phyloP scores from a whole-genome alignment of 1,140 invertebrate species.

The Papilio dardanus region DNA sequence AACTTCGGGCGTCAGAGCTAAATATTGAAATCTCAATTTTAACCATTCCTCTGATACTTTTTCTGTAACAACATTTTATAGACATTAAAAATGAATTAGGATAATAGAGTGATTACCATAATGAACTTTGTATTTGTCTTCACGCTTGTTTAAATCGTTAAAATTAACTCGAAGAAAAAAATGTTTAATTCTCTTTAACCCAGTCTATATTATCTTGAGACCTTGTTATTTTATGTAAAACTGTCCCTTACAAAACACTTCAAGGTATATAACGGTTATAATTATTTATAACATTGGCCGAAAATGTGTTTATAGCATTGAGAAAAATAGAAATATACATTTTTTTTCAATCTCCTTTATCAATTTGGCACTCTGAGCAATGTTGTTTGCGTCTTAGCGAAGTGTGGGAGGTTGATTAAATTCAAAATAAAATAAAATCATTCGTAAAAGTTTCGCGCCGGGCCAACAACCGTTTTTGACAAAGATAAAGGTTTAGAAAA shows the following conservation, averaged over 20 bases:
- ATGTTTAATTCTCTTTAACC: too few species aligned
- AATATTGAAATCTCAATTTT: constrained; percentile 87
- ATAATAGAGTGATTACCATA: not conserved
- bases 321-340: not conserved
- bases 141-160: not conserved
- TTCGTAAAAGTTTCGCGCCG: not conserved
- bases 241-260: not conserved
- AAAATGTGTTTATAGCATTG: constrained; percentile 2
- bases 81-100: not conserved
- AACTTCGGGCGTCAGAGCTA: constrained; percentile 86
- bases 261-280: not conserved
- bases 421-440: not conserved
- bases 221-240: not conserved
- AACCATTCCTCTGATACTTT: constrained; percentile 90
- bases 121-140: not conserved
- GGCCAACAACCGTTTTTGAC: not conserved
- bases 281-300: constrained; percentile 22
- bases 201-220: not conserved
- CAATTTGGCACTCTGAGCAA: not conserved
- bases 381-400: constrained; percentile 1
- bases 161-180: not conserved
- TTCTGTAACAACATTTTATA: constrained; percentile 78
- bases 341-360: not conserved
- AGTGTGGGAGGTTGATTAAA: not conserved
- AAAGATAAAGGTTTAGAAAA: not conserved